Evolutionary conservation across 1,140 invertebrate species (phyloP).

Genomic region (Drosophila seguyi): DNA sequence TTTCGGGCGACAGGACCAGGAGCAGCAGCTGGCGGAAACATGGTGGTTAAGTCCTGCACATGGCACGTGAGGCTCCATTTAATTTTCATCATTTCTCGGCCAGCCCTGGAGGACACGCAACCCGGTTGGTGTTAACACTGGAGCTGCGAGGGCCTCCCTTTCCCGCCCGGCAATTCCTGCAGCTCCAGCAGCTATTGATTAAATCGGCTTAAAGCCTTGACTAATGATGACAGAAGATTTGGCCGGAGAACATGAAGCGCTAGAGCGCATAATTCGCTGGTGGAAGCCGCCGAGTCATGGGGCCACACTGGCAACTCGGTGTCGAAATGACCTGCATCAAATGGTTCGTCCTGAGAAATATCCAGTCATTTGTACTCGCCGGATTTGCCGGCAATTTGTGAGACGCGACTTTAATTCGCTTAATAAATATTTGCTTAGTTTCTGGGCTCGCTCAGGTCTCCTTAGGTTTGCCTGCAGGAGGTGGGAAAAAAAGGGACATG

Average conservation of each 20-base stretch:
- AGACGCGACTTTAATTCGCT: constrained; percentile 77
- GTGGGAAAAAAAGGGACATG: neutral
- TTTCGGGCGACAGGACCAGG: constrained; percentile 36
- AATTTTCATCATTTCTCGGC: constrained; percentile 61
- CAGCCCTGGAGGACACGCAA: constrained; percentile 57
- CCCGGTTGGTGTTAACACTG: constrained; percentile 54
- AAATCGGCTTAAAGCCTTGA: constrained; percentile 75
- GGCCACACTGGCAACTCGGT: constrained; percentile 19
- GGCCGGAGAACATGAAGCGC: constrained; percentile 53
- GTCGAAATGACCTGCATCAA: constrained; percentile 53
- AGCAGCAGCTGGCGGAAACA: constrained; percentile 58
- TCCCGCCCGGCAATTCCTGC: neutral
- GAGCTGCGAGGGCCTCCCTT: constrained; percentile 9
- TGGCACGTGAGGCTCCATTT: constrained; percentile 77
- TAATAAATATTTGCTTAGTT: constrained; percentile 79
- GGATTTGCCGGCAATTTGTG: constrained; percentile 67
- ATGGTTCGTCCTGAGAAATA: constrained; percentile 58
- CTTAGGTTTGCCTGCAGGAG: neutral
- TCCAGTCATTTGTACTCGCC: constrained; percentile 73
- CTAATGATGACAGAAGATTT: constrained; percentile 70
- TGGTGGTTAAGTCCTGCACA: constrained; percentile 49
- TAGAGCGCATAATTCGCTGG: constrained; percentile 75
- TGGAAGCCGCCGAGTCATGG: constrained; percentile 61
- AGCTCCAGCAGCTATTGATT: constrained; percentile 41
- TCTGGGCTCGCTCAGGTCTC: constrained; percentile 21